Percentiles rank a stretch among this genome's conserved stretches.
Evolutionary conservation across 2,888 invertebrate genomes (phyloP).

Genomic region (Baronia brevicornis): DNA sequence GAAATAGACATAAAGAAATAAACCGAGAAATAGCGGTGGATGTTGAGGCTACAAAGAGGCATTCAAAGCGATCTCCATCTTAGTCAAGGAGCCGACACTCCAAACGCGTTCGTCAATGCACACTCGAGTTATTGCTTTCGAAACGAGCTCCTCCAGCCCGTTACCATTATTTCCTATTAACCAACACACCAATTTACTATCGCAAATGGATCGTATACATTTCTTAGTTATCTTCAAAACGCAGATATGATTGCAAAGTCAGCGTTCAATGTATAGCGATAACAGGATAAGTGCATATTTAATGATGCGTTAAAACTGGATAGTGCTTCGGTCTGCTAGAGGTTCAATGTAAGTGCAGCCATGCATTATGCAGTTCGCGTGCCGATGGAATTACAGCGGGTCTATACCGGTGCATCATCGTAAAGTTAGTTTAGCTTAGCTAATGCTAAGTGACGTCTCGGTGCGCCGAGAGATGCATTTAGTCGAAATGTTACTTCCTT

Average conservation of each 20-base stretch:
- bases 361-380: conserved; percentile 55
- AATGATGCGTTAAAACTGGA: background rate
- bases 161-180: background rate
- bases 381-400: conserved; percentile 48
- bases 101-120: conserved; percentile 61
- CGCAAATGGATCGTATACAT: background rate
- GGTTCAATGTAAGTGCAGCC: conserved; percentile 51
- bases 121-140: conserved; percentile 30
- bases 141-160: background rate
- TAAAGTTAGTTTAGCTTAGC: conserved; percentile 43
- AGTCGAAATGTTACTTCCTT: too few species aligned
- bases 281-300: background rate
- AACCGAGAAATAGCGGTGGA: conserved; percentile 2
- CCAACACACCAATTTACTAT: background rate
- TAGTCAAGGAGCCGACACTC: conserved; percentile 56
- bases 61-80: conserved; percentile 53
- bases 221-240: background rate
- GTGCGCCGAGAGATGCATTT: too few species aligned
- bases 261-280: background rate
- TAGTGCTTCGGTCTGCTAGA: conserved; percentile 29
- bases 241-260: background rate
- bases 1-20: too few species aligned
- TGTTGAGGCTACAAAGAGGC: conserved; percentile 43
- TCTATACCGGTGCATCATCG: conserved; percentile 34
- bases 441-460: conserved; percentile 41